Evolutionary conservation across 2,113 vertebrate genomes (phyloP).

Genomic region (Scartelaos histophorus): DNA sequence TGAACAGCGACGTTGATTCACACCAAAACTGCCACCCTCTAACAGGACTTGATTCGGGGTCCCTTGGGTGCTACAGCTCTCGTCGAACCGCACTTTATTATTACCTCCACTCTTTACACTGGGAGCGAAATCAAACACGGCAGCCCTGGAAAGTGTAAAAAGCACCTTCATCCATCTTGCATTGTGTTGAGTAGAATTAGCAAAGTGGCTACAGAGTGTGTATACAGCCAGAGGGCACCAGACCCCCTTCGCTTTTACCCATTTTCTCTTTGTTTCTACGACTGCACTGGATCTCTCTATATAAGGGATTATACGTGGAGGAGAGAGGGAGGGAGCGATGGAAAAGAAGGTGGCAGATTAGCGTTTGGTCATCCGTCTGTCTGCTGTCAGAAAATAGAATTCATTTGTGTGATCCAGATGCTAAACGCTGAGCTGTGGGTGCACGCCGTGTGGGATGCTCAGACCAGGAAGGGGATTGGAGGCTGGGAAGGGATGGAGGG

Average conservation of each 20-base stretch:
- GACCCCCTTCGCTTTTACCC: conserved; percentile 49
- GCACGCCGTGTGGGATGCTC: conserved; percentile 42
- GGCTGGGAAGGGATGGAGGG: background rate
- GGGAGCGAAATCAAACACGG: conserved; percentile 56
- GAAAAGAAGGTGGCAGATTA: conserved; percentile 66
- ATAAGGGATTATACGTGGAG: conserved; percentile 64
- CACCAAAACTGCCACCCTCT: conserved; percentile 22
- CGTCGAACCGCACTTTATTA: conserved; percentile 50
- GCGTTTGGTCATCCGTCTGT: conserved; percentile 68
- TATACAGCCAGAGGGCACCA: conserved; percentile 59
- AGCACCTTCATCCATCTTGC: conserved; percentile 56
- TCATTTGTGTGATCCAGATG: conserved; percentile 73
- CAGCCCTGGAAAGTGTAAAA: conserved; percentile 39
- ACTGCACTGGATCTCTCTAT: conserved; percentile 27
- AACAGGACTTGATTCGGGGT: conserved; percentile 35
- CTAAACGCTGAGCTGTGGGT: conserved; percentile 50
- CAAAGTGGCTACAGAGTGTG: conserved; percentile 65
- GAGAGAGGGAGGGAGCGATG: conserved; percentile 22
- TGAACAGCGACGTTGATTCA: background rate
- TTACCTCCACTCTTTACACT: conserved; percentile 41
- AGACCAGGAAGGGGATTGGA: conserved; percentile 55
- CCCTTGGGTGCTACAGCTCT: conserved; percentile 30
- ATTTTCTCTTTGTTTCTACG: conserved; percentile 31
- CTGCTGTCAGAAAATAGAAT: conserved; percentile 69
- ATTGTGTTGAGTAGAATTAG: conserved; percentile 51